Evolutionary conservation across 37 sponge, comb jelly and placozoan species (phyloP), one percentile per base, ranked within the genome.

Genomic region (Lycopodina hypogea): DNA sequence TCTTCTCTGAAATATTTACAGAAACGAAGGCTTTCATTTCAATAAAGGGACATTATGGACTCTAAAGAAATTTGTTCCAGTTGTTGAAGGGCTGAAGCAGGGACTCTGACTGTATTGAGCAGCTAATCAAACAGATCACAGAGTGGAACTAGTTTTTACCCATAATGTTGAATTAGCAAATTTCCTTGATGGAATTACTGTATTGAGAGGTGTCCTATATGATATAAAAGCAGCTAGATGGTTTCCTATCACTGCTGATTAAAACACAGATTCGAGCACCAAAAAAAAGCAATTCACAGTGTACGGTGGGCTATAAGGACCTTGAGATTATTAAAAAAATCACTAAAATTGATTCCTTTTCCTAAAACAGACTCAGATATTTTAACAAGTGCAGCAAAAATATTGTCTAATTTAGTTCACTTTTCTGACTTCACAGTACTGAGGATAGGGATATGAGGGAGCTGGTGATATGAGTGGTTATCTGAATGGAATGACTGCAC

Each of bases 271-370:
- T 61, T 35, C 71, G 32, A 62, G 53, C n/a, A 32, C n/a, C n/a
- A n/a, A 69, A 4, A 68, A 68, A n/a, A 52, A 69, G 34, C 80
- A 68, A 40, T 35, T 79, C 11, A 34, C 41, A 35, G 14, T 34
- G 37, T 67, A 3, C 6, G 37, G 14, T 12, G 14, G 3, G 37
- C 6, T 19, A 37, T 18, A 7, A n/a, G n/a, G n/a, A n/a, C n/a
- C n/a, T n/a, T n/a, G n/a, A n/a, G n/a, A n/a, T 76, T 88, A 40
- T 77, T 82, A 45, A 78, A 82, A 76, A 63, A 64, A 18, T 60
- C 76, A 11, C 29, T 81, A 32, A 50, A 76, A 22, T 52, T 87
- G 0, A 77, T 88, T 15, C 32, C 75, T 34, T 72, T 88, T 58
- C 78, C 71, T 52, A 74, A 71, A 42, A 88, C 88, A 4, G 72